Evolutionary conservation across 2,113 vertebrate genomes (phyloP).

Genomic region (Eulemur rufifrons): DNA sequence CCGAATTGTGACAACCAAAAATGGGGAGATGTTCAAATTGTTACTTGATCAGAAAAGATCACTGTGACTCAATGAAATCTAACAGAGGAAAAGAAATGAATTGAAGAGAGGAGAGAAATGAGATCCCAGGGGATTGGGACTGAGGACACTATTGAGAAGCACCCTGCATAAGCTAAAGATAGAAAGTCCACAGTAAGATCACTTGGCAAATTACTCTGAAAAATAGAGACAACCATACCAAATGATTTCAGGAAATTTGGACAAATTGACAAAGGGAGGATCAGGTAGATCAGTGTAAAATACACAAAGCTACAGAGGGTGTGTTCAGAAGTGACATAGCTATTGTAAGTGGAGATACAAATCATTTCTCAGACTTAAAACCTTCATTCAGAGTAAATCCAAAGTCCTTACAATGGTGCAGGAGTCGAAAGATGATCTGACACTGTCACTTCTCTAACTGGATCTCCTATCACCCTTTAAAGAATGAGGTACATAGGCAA

Average conservation of each 20-base stretch:
- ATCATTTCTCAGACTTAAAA: not conserved
- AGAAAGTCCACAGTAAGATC: not conserved
- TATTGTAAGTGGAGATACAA: not conserved
- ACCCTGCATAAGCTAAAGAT: not conserved
- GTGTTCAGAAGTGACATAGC: not conserved
- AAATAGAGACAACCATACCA: not conserved
- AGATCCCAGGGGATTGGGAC: not conserved
- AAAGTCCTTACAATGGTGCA: not conserved
- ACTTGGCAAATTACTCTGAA: not conserved
- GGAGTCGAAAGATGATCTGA: not conserved
- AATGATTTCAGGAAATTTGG: not conserved
- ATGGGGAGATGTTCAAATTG: not conserved
- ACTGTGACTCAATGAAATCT: not conserved
- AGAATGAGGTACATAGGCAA: not conserved
- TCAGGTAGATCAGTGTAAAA: not conserved
- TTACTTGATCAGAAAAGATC: not conserved
- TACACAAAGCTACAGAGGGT: not conserved
- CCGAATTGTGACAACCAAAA: not conserved
- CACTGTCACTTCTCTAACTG: not conserved
- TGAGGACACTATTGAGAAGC: not conserved
- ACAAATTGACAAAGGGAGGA: not conserved
- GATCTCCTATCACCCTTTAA: not conserved
- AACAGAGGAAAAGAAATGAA: not conserved
- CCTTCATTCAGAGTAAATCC: not conserved
- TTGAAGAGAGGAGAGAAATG: not conserved